Evolutionary conservation across 2,113 vertebrate species (phyloP), one percentile per base, ranked within the genome.

Genomic region (Numida meleagris): DNA sequence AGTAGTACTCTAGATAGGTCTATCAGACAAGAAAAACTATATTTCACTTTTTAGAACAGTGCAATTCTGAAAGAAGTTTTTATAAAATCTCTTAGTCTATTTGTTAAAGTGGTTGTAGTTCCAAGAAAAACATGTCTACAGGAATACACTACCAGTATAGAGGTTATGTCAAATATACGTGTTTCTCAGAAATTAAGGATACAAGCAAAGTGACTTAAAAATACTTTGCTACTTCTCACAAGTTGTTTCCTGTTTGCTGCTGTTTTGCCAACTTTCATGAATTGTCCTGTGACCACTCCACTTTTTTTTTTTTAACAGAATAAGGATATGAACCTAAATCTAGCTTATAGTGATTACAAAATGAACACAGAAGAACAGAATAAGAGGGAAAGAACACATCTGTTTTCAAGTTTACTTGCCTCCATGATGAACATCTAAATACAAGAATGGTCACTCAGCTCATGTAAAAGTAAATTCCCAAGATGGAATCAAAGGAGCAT

Each of bases 21-120:
- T 70, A n/a, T n/a, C 29, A 65, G 55, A 34, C n/a, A 83, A 58
- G 20, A 90, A 88, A 86, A 94, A 23, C 29, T 87, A 72, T 55
- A 72, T 18, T 45, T 86, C 34, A 33, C 42, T 90, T 48, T 51
- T 70, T 58, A 51, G 40, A 75, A 83, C 79, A 82, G 38, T 24
- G 33, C 21, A 34, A 80, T 89, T 95, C 67, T 67, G 17, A 73
- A 74, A 36, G 19, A 61, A 88, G 65, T 86, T 93, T 89, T 72
- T 95, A 90, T 24, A 91, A 94, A 83, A 67, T 23, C 42, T 80
- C 93, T 88, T 68, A 81, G 73, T 58, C 38, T 27, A 76, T 94
- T 96, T 94, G 46, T 74, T 96, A 57, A 95, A 96, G 57, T 58
- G 72, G 51, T 78, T 9, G 3, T 21, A 82, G 82, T 27, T 86